phyloP scores from a whole-genome alignment of 2,113 vertebrate genomes.

The Anolis carolinensis region DNA sequence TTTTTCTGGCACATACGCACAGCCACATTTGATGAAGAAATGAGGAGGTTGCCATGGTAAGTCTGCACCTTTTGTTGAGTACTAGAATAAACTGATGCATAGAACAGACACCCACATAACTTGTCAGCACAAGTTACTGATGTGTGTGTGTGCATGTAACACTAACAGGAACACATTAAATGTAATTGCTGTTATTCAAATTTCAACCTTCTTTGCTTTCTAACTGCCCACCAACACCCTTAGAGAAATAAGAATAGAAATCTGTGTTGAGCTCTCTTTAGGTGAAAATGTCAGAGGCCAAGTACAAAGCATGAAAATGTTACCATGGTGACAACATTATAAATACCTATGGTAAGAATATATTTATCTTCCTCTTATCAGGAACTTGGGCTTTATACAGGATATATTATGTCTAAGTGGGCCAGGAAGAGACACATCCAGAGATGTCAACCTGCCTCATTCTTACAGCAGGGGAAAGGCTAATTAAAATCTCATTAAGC shows the following conservation, averaged over 20 bases:
- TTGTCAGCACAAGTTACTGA: conserved; percentile 54
- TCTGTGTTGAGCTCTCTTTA: neutral
- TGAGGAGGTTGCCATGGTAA: conserved; percentile 78
- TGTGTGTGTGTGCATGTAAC: neutral
- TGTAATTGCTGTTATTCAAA: conserved; percentile 6
- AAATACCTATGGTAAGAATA: accelerated
- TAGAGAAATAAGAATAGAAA: conserved; percentile 16
- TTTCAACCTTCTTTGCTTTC: neutral
- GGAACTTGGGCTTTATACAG: neutral
- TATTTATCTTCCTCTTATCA: accelerated
- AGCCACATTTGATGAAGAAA: conserved; percentile 35
- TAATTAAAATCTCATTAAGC: neutral
- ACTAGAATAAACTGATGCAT: conserved; percentile 59
- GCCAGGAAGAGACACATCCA: neutral
- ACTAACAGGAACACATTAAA: neutral
- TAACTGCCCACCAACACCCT: neutral
- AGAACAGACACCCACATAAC: conserved; percentile 56
- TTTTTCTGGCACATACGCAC: conserved; percentile 66
- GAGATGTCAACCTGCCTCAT: neutral
- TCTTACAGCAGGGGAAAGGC: neutral
- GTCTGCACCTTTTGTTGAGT: conserved; percentile 61
- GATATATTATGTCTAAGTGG: neutral
- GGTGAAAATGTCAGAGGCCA: conserved; percentile 6
- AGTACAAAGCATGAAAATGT: neutral
- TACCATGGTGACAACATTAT: accelerated